phyloP scores from a whole-genome alignment of 2,797 vertebrate species.

The Acrossocheilus fasciatus region DNA sequence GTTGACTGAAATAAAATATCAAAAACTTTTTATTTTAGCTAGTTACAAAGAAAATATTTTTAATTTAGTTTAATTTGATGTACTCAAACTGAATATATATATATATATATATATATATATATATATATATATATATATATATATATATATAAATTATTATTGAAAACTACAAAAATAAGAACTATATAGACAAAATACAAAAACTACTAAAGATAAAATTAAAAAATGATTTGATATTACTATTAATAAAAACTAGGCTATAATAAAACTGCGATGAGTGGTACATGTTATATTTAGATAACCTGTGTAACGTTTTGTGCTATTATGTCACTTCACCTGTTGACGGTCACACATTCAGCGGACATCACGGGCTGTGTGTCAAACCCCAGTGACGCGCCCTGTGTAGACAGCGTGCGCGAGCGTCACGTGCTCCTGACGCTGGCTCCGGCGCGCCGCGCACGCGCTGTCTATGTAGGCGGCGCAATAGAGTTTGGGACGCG shows the following conservation, averaged over 20 bases:
- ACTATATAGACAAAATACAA: neutral
- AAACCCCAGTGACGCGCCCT: neutral
- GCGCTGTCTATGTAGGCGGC: neutral
- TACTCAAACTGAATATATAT: no score
- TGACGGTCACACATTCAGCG: conserved; percentile 15
- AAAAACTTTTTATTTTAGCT: neutral
- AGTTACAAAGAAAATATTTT: neutral
- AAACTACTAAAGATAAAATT: neutral
- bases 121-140: no score
- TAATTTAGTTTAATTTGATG: neutral
- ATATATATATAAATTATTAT: no score
- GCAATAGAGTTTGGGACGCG: neutral
- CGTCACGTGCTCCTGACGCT: neutral
- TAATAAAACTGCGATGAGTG: neutral
- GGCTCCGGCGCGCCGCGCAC: neutral
- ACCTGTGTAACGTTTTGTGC: neutral
- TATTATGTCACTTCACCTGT: neutral
- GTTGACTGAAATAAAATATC: neutral
- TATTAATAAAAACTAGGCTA: neutral
- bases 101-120: no score
- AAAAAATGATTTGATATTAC: no score
- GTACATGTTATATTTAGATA: neutral
- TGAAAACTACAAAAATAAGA: no score
- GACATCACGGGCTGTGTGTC: neutral
- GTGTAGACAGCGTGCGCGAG: neutral